Conservation (phyloP, 1,140 invertebrate genomes). For the Littorina saxatilis region DNA sequence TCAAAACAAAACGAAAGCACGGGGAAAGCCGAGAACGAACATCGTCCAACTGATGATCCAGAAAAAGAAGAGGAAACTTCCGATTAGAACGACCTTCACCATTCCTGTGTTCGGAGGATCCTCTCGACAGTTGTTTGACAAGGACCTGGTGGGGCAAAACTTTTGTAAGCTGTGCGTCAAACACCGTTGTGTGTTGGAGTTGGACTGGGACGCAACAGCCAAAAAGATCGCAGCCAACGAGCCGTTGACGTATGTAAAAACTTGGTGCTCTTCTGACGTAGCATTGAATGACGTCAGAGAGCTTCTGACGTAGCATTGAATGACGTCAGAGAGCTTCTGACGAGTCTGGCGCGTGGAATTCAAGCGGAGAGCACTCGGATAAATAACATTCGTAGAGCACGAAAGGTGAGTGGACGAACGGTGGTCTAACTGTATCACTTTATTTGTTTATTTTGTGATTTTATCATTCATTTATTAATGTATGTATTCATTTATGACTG, state of each 20-base stretch:
- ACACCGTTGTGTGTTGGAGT: constrained; percentile 13
- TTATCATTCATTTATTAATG: not conserved
- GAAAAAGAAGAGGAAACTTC: constrained; percentile 5
- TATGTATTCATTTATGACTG: not conserved
- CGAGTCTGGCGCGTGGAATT: not conserved
- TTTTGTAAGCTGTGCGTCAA: not conserved
- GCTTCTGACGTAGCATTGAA: not conserved
- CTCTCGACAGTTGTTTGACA: not conserved
- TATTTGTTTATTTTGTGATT: not conserved
- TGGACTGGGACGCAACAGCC: not conserved
- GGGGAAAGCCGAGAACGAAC: not conserved
- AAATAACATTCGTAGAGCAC: not conserved
- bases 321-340: not conserved
- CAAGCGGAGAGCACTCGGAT: not conserved
- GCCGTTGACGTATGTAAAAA: constrained; percentile 2
- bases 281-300: not conserved
- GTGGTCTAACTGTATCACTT: not conserved
- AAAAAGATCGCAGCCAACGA: not conserved
- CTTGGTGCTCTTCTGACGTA: not conserved
- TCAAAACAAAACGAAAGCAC: too few relatives aligned
- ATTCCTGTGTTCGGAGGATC: constrained; percentile 12
- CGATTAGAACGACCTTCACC: not conserved
- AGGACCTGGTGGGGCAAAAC: not conserved
- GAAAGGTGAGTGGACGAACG: not conserved
- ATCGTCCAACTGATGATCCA: not conserved